These are phyloP conservation scores for Lates japonicus DNA, from an alignment of 2,797 vertebrate genomes.

Conservation along the genomic window DNA sequence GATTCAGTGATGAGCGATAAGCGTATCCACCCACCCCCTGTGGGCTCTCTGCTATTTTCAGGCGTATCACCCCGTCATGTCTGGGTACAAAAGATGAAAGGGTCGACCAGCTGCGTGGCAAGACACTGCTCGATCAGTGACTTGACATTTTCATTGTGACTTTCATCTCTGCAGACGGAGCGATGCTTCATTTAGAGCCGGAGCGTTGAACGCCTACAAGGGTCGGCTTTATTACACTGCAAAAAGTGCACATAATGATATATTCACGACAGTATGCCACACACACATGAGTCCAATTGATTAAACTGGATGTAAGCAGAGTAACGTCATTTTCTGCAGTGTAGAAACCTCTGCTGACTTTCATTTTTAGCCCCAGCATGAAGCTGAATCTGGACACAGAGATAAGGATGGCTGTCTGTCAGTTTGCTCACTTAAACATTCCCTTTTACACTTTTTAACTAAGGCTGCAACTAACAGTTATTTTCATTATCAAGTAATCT, in stretches of 20 bases:
- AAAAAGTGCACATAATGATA: neutral
- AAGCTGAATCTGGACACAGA: conserved; percentile 1
- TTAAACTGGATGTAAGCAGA: neutral
- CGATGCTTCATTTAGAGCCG: neutral
- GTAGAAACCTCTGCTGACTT: conserved; percentile 14
- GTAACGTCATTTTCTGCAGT: conserved; percentile 17
- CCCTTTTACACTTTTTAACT: neutral
- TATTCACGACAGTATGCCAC: neutral
- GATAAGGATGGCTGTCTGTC: conserved; percentile 26
- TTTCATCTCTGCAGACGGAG: conserved; percentile 1
- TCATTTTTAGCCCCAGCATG: conserved; percentile 12
- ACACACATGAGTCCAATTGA: neutral
- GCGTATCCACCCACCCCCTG: neutral
- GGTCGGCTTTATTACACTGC: conserved; percentile 1
- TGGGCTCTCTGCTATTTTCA: conserved; percentile 23
- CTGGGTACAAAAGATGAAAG: neutral
- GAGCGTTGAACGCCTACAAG: neutral
- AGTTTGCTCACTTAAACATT: neutral
- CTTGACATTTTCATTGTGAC: conserved; percentile 41
- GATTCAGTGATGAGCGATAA: neutral
- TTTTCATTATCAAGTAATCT: neutral
- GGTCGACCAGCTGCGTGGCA: neutral
- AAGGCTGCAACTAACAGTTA: neutral
- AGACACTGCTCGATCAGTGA: neutral
- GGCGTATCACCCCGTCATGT: neutral